These are phyloP conservation scores for Misgurnus mizolepis DNA, from an alignment of 2,113 vertebrate genomes.

Conservation along the genomic window DNA sequence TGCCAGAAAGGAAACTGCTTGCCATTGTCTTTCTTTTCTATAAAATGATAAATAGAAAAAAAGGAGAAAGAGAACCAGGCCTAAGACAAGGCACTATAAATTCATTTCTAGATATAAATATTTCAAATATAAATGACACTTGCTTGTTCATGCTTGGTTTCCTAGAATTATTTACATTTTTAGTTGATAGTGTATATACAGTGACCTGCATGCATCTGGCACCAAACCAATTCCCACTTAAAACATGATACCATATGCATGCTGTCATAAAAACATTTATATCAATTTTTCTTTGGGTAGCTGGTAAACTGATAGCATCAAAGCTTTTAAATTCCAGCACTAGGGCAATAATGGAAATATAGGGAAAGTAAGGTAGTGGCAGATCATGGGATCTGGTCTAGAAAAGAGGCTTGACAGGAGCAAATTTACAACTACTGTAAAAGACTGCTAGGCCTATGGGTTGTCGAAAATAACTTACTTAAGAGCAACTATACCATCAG, in stretches of 20 bases:
- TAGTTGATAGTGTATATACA: not conserved
- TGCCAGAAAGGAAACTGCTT: slow-evolving; percentile 16
- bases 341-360: slow-evolving; percentile 12
- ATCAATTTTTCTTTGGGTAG: not conserved
- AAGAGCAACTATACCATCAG: too few species aligned
- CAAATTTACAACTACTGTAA: too few species aligned
- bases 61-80: not conserved
- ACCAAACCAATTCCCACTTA: not conserved
- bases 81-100: not conserved
- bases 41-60: not conserved
- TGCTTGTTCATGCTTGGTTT: too few species aligned
- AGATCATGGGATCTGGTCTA: not conserved
- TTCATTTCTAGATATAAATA: not conserved
- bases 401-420: slow-evolving; percentile 1
- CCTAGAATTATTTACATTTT: too few species aligned
- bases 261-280: not conserved
- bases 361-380: not conserved
- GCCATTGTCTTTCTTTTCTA: slow-evolving; percentile 5
- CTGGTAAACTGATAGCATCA: not conserved
- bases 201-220: not conserved
- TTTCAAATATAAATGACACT: not conserved
- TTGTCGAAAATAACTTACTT: too few species aligned
- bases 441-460: too few species aligned
- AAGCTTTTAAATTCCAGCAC: not conserved
- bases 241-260: not conserved